phyloP scores from a whole-genome alignment of 2,888 invertebrate genomes.

The Sisyra terminalis region DNA sequence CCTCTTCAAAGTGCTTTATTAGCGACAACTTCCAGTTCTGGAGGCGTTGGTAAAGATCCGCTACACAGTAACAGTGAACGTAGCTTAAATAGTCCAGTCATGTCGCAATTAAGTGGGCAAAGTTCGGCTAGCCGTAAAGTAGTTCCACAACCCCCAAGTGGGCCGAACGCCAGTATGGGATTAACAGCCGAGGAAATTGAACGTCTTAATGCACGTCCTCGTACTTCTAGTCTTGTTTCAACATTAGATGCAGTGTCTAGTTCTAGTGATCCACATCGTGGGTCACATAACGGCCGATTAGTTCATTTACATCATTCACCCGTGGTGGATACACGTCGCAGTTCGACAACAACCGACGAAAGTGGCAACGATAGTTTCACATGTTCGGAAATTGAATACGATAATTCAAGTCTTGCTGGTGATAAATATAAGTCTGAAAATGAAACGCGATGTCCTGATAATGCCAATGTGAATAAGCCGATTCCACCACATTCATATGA shows the following conservation, averaged over 20 bases:
- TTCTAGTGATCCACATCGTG: slow-evolving; percentile 64
- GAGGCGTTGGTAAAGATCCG: slow-evolving; percentile 76
- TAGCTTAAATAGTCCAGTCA: slow-evolving; percentile 81
- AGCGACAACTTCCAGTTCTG: slow-evolving; percentile 78
- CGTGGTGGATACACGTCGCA: slow-evolving; percentile 52
- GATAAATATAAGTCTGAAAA: slow-evolving; percentile 41
- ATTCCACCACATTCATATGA: slow-evolving; percentile 64
- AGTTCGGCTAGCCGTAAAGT: slow-evolving; percentile 67
- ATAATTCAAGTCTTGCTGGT: slow-evolving; percentile 71
- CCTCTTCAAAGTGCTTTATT: slow-evolving; percentile 77
- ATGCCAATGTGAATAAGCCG: slow-evolving; percentile 13
- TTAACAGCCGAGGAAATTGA: slow-evolving; percentile 89
- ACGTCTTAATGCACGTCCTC: slow-evolving; percentile 69
- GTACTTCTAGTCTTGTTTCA: slow-evolving; percentile 80
- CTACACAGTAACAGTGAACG: slow-evolving; percentile 82
- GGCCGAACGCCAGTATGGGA: slow-evolving; percentile 59
- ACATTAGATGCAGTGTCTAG: slow-evolving; percentile 90
- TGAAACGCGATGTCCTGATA: slow-evolving; percentile 21
- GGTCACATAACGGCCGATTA: slow-evolving; percentile 44
- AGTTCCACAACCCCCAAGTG: slow-evolving; percentile 47
- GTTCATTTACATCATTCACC: slow-evolving; percentile 58
- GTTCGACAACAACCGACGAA: slow-evolving; percentile 77
- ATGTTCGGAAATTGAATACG: slow-evolving; percentile 95
- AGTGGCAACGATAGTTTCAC: slow-evolving; percentile 95
- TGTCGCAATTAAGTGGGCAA: slow-evolving; percentile 80